Evolutionary conservation across 2,888 invertebrate species (phyloP).

Genomic region (Diplazon laetatorius): DNA sequence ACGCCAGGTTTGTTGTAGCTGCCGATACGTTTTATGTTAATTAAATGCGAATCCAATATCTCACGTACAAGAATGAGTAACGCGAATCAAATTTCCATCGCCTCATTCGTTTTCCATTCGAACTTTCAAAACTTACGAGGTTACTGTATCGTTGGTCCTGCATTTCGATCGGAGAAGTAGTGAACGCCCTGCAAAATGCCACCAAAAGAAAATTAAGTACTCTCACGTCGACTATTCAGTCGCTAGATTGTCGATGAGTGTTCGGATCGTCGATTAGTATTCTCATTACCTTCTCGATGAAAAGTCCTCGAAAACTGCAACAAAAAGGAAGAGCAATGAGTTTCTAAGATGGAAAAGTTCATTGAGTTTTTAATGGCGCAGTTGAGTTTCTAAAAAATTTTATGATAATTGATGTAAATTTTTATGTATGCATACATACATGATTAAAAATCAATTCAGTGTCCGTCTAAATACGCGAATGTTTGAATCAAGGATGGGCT

Average conservation of each 20-base stretch:
- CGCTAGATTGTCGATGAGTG: conserved; percentile 61
- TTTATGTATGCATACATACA: too few relatives aligned
- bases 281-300: conserved; percentile 71
- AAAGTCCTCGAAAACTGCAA: conserved; percentile 76
- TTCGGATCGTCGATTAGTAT: conserved; percentile 31
- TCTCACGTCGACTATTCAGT: conserved; percentile 9
- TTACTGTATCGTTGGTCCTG: conserved; percentile 65
- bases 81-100: background rate
- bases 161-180: conserved; percentile 74
- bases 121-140: conserved; percentile 72
- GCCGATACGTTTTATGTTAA: conserved; percentile 34
- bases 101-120: background rate
- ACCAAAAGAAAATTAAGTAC: conserved; percentile 10
- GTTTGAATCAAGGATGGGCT: too few relatives aligned
- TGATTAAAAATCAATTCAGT: background rate
- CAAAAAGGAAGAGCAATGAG: conserved; percentile 48
- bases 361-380: background rate
- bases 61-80: background rate
- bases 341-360: conserved; percentile 30
- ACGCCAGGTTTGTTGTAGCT: conserved; percentile 68
- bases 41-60: background rate
- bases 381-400: background rate
- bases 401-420: background rate
- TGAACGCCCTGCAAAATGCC: conserved; percentile 73
- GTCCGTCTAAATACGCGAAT: too few relatives aligned